A percentile compares a stretch with the other conserved stretches of the same genome.
Evolutionary conservation across 2,113 vertebrate genomes (phyloP).

Genomic region (Callipepla squamata): DNA sequence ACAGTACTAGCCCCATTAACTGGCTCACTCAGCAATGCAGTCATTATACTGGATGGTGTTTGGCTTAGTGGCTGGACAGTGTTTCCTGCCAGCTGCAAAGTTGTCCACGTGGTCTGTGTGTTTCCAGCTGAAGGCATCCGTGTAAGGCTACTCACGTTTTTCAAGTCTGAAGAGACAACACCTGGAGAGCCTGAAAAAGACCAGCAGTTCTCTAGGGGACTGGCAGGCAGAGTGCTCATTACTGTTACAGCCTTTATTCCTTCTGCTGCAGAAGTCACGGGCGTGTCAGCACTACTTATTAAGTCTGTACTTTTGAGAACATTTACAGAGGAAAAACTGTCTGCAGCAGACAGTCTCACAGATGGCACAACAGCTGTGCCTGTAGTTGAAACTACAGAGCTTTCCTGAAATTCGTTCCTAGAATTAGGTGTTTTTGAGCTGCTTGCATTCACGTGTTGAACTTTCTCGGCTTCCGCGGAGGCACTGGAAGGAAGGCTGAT

Average conservation of each 20-base stretch:
- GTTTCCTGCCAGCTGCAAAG: conserved; percentile 92
- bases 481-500: conserved; percentile 34
- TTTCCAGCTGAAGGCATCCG: conserved; percentile 84
- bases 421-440: conserved; percentile 23
- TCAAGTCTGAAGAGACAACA: conserved; percentile 76
- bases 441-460: conserved; percentile 43
- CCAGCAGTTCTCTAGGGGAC: conserved; percentile 75
- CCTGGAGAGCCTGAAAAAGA: conserved; percentile 77
- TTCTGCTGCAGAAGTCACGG: conserved; percentile 12
- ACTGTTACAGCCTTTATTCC: conserved; percentile 67
- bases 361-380: conserved; percentile 51
- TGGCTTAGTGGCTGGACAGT: conserved; percentile 94
- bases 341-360: conserved; percentile 18
- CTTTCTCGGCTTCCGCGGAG: conserved; percentile 9
- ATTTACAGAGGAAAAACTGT: conserved; percentile 30
- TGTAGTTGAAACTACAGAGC: background rate
- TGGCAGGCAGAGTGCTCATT: conserved; percentile 62
- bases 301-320: conserved; percentile 30
- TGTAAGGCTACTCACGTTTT: conserved; percentile 77
- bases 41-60: conserved; percentile 73
- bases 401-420: conserved; percentile 61
- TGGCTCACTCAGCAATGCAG: conserved; percentile 72
- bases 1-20: conserved; percentile 7
- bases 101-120: conserved; percentile 98
- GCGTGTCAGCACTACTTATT: background rate